Evolutionary conservation across 2,113 vertebrate species (phyloP), one percentile per base, ranked within the genome.

Genomic region (Budorcas taxicolor): DNA sequence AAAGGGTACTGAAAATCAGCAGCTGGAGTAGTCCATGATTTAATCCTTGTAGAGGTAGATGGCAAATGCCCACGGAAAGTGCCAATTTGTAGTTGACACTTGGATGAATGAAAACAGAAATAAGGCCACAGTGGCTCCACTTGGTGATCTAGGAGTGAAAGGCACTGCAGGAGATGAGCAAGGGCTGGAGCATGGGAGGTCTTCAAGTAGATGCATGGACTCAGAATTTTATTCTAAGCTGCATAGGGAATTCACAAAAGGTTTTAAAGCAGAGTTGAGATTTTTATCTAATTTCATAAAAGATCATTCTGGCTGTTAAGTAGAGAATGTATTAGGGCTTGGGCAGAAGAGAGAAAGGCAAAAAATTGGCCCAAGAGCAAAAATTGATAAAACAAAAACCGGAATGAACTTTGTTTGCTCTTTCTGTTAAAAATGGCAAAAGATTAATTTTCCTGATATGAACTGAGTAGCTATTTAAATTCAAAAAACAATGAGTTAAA

Each of bases 111-210:
- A 33, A 71, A 57, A 31, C 31, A 88, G 57, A 78, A 85, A 53
- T n/a, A 47, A 91, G 76, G 12, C 4, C 27, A 21, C 4, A 9
- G 14, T 16, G 91, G 16, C 4, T 9, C 31, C 9, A 25, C 7
- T 9, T 58, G 36, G 43, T 14, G 40, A 83, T 12, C 25, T 5
- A 3, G 15, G 16, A 11, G 31, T 53, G 3, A 7, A 4, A 16
- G 11, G 1, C 0, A 0, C 47, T 19, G 0, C 47, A 33, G 31
- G 29, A 81, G 5, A 7, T 2, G 5, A 57, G 25, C n/a, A 83
- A 36, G 47, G 23, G 11, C 1, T 2, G 0, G 9, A 12, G n/a
- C 19, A 5, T 0, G 17, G 62, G 43, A 64, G 19, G 2, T 14
- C 17, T n/a, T 17, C 31, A 47, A 21, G 36, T 6, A 7, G 8